A percentile compares a stretch with the other conserved stretches of the same genome.
These are phyloP conservation scores for Cerceris ruficornis DNA, from an alignment of 2,888 invertebrate species.

Conservation along the genomic window DNA sequence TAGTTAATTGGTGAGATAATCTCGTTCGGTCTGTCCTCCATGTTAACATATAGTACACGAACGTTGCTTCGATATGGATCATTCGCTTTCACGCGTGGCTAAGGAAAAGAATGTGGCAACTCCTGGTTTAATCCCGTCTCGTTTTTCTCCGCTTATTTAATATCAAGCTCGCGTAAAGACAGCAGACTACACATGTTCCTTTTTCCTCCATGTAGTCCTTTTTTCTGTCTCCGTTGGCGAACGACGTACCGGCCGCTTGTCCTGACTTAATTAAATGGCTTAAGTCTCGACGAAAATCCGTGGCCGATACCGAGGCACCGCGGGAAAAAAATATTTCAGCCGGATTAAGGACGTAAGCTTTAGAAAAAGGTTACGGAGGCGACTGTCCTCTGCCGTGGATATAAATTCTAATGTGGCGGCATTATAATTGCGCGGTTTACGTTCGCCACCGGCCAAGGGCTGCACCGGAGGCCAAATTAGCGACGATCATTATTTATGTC, in stretches of 20 bases:
- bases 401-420: slow-evolving; percentile 81
- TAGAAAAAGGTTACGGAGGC: slow-evolving; percentile 77
- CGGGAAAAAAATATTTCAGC: slow-evolving; percentile 76
- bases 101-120: not conserved
- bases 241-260: slow-evolving; percentile 47
- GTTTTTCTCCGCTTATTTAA: not conserved
- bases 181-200: not conserved
- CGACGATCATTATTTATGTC: slow-evolving; percentile 82
- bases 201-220: not conserved
- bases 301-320: slow-evolving; percentile 61
- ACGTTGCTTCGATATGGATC: not conserved
- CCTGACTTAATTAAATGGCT: slow-evolving; percentile 71
- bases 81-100: not conserved
- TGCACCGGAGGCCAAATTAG: slow-evolving; percentile 78
- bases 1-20: no score
- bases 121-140: not conserved
- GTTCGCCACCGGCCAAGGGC: slow-evolving; percentile 71
- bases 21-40: no score
- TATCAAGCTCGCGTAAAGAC: not conserved
- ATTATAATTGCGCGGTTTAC: slow-evolving; percentile 81
- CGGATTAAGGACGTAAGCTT: slow-evolving; percentile 81
- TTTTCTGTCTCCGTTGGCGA: slow-evolving; percentile 30
- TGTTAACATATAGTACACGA: no score
- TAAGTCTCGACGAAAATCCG: slow-evolving; percentile 68
- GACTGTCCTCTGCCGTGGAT: slow-evolving; percentile 65